Evolutionary conservation across 2,888 invertebrate species (phyloP), one percentile per base, ranked within the genome.

Genomic region (Trichogramma evanescens): DNA sequence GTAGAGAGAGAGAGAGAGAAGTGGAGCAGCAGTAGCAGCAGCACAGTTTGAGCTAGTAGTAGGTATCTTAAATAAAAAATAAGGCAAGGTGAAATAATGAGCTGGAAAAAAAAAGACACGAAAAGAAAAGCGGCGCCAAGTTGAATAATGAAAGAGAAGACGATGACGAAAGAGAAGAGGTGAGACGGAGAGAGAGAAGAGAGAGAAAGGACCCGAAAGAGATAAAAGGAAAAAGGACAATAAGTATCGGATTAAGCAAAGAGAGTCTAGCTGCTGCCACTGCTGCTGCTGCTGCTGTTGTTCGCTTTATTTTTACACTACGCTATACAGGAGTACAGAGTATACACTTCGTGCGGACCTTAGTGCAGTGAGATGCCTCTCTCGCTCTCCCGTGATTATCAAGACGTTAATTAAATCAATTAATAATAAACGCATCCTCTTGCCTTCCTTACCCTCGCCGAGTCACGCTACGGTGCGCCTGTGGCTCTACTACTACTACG

Each of bases 41-140:
- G 26, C 26, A 26, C 26, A 26, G 26, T 26, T 26, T 26, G 26
- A 26, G 26, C 26, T 26, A 26, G 26, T 26, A 26, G 26, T 26
- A 26, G 26, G 26, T 26, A 26, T 49, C 6, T 49, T 49, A 10
- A 8, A 10, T 9, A 49, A 49, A 49, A 49, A 49, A 49, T 7
- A 49, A 49, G 50, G 38, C 7, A 56, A 38, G n/a, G 38, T 42
- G 13, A 39, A 56, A 52, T 45, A 7, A 26, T 63, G 61, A 65
- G 58, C 57, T 58, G 63, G 52, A 57, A 58, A 65, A 62, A 64
- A 65, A 63, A 60, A n/a, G n/a, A 60, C 64, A 60, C 56, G 59
- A 26, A 66, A 59, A 50, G 13, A 50, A 40, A 50, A 40, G 42
- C 13, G 50, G 40, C 38, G 40, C n/a, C 5, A 59, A 59, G 9